Conservation (phyloP, 2,797 vertebrate genomes). For the Myiotriccus ornatus region DNA sequence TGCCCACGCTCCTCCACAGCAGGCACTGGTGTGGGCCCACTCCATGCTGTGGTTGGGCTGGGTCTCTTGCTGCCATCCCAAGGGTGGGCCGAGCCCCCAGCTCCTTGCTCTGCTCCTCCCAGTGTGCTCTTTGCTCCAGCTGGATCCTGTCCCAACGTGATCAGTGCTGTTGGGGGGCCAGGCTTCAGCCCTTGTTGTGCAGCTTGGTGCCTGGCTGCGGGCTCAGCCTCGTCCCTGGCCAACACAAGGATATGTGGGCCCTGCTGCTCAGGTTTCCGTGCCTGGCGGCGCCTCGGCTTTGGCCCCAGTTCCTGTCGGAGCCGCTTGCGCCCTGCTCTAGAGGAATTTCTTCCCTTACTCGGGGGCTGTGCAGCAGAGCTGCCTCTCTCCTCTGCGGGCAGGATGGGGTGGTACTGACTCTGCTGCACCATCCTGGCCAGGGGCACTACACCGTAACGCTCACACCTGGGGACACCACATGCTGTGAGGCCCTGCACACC, state of each 20-base stretch:
- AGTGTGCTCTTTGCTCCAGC: neutral
- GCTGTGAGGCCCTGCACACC: neutral
- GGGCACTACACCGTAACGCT: constrained; percentile 65
- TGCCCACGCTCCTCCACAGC: accelerated
- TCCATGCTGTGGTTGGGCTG: accelerated
- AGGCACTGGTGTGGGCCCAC: accelerated
- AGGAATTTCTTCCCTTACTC: neutral
- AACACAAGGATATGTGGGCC: accelerated
- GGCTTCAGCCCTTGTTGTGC: neutral
- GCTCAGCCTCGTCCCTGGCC: neutral
- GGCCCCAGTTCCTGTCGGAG: neutral
- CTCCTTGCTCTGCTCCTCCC: neutral
- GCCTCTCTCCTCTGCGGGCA: neutral
- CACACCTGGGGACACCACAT: constrained; percentile 75
- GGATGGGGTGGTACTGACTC: constrained; percentile 65
- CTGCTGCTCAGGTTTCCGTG: neutral
- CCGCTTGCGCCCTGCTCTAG: neutral
- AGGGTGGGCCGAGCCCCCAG: neutral
- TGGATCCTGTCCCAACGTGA: neutral
- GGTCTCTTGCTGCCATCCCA: neutral
- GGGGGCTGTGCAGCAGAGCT: neutral
- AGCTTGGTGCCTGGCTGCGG: neutral
- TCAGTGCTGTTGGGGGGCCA: neutral
- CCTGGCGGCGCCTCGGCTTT: neutral
- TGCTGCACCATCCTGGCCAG: constrained; percentile 81